Evolutionary conservation across 1,140 invertebrate genomes (phyloP), one percentile per base, ranked within the genome.

Genomic region (Drosophila dunni): DNA sequence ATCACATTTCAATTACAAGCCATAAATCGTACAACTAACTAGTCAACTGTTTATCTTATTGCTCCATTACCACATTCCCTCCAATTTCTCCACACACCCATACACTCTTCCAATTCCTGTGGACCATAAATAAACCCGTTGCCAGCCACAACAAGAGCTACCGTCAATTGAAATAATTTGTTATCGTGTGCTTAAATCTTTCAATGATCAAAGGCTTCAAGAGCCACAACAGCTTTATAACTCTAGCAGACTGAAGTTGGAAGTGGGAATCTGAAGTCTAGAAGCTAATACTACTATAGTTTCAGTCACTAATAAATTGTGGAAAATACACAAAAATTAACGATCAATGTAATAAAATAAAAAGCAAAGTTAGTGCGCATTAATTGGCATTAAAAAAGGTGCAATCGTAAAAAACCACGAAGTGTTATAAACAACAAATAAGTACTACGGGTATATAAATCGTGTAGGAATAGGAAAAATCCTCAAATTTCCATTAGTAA

Each of bases 331-430:
- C 40, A 57, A 58, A 53, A n/a, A 67, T 88, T 77, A 79, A 88
- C 71, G 82, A 79, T 57, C 63, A 57, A 66, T 72, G 20, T 71
- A 78, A 86, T 73, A 63, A 70, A 81, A 67, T 73, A 45, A 40
- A 65, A 69, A 75, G 40, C 33, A 34, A 75, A 73, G 29, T 76
- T 76, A 88, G 67, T 85, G 67, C 56, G 20, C 45, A 76, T 66
- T 85, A 72, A 81, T 81, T 79, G 78, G 74, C 58, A 67, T 74
- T 70, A 68, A 70, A 58, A 57, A 51, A 61, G 63, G 56, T n/a
- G 58, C 38, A 40, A 66, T 88, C 71, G 71, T 79, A 88, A 82
- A 82, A 71, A 48, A 54, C 34, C 40, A 51, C 36, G 42, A 79
- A 45, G 46, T 66, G 56, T 44, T 58, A 62, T 62, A 72, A 76